phyloP scores from a whole-genome alignment of 2,888 invertebrate genomes.

The Megalurothrips usitatus region DNA sequence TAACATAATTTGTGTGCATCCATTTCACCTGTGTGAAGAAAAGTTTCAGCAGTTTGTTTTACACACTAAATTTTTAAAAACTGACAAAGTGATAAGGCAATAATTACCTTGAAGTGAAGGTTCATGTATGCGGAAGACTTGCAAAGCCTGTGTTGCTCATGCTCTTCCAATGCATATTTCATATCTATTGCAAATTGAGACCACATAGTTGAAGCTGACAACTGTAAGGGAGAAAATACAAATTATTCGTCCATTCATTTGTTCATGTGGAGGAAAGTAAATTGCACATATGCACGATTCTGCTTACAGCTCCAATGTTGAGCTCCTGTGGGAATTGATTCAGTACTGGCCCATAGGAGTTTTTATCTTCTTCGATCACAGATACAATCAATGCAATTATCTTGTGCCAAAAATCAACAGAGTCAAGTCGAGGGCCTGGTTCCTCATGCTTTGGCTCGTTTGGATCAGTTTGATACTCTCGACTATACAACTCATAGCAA shows the following conservation, averaged over 20 bases:
- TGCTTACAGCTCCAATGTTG: constrained; percentile 85
- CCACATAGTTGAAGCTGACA: constrained; percentile 98
- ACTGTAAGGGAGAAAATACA: constrained; percentile 51
- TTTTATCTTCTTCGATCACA: constrained; percentile 98
- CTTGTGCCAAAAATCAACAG: constrained; percentile 97
- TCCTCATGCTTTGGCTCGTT: constrained; percentile 85
- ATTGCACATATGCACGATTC: too few species aligned
- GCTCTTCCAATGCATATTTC: constrained; percentile 97
- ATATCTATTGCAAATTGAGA: constrained; percentile 92
- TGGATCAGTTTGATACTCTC: constrained; percentile 87
- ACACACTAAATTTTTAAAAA: background rate
- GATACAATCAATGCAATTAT: constrained; percentile 94
- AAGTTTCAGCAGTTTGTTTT: too few species aligned
- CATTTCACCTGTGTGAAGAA: constrained; percentile 70
- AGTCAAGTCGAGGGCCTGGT: constrained; percentile 80
- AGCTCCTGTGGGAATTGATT: constrained; percentile 99
- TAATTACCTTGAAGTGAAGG: constrained; percentile 81
- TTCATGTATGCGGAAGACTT: constrained; percentile 99
- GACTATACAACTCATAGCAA: constrained; percentile 93
- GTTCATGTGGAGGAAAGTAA: background rate
- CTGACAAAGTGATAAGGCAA: background rate
- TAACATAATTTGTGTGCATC: constrained; percentile 96
- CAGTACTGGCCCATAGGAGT: constrained; percentile 94
- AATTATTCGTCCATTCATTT: background rate
- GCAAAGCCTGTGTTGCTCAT: constrained; percentile 91